Evolutionary conservation across 2,888 invertebrate genomes (phyloP).

Genomic region (Sphaeridia pumilis): DNA sequence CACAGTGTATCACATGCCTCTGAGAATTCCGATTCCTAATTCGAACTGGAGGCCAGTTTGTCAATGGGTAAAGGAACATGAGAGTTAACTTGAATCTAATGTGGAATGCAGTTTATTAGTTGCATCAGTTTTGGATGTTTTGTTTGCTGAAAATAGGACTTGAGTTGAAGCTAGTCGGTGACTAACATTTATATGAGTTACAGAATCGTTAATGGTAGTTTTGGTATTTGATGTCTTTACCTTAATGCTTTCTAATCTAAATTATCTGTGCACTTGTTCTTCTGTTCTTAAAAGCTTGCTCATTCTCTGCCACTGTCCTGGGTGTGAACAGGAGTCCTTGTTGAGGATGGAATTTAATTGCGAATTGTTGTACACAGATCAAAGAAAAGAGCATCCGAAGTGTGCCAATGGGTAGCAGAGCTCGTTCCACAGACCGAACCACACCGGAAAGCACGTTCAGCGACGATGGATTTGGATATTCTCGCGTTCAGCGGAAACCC

Average conservation of each 20-base stretch:
- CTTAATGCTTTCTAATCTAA: neutral
- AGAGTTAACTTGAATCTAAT: neutral
- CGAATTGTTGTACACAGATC: conserved; percentile 54
- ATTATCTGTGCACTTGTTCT: neutral
- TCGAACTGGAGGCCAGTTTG: conserved; percentile 46
- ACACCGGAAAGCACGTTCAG: conserved; percentile 82
- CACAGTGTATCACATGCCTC: conserved; percentile 8
- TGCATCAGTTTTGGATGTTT: neutral
- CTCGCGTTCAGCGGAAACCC: conserved; percentile 41
- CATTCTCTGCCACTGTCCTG: too few species aligned
- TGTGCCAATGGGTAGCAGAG: conserved; percentile 65
- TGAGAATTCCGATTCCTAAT: conserved; percentile 19
- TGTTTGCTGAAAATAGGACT: neutral
- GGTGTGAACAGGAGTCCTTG: too few species aligned
- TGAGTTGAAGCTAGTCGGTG: neutral
- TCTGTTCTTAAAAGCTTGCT: too few species aligned
- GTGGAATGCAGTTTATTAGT: neutral
- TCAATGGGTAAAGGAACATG: conserved; percentile 54
- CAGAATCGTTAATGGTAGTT: neutral
- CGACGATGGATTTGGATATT: conserved; percentile 66
- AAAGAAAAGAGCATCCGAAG: conserved; percentile 84
- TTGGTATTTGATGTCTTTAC: neutral
- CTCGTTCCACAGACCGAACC: conserved; percentile 52
- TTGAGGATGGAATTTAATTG: neutral
- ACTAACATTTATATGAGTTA: neutral